Conservation (phyloP, 2,797 vertebrate species). For the Sebastolobus alascanus region DNA sequence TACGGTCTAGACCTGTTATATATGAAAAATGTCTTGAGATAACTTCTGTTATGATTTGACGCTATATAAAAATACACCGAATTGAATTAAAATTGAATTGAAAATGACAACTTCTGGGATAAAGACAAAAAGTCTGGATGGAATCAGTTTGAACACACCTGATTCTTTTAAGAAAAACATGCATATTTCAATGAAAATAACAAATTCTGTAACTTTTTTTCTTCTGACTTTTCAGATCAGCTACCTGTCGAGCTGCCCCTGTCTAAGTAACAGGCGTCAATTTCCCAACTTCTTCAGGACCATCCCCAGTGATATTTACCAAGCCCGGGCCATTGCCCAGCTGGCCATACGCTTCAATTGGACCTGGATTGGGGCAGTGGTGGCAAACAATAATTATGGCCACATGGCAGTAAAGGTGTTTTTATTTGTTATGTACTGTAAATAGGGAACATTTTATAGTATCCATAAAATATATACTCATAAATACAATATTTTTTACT, state of each 20-base stretch:
- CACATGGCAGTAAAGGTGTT: conserved; percentile 69
- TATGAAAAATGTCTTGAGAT: too few relatives aligned
- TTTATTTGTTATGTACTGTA: neutral
- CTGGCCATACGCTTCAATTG: conserved; percentile 78
- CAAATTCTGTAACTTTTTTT: neutral
- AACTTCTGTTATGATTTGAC: too few relatives aligned
- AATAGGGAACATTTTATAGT: neutral
- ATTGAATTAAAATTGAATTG: too few relatives aligned
- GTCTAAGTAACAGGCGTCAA: conserved; percentile 62
- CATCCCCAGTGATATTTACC: conserved; percentile 81
- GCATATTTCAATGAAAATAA: neutral
- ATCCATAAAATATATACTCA: neutral
- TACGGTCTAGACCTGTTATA: too few relatives aligned
- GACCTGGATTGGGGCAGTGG: conserved; percentile 77
- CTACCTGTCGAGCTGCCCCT: conserved; percentile 76
- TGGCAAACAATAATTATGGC: conserved; percentile 75
- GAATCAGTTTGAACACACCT: neutral
- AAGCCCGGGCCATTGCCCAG: conserved; percentile 78
- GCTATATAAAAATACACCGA: too few relatives aligned
- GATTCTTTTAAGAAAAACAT: neutral
- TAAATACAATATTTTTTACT: neutral
- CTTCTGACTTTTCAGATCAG: conserved; percentile 74
- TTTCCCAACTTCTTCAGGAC: conserved; percentile 76
- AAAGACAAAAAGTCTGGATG: neutral
- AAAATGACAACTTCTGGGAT: neutral